A percentile compares a stretch with the other conserved stretches of the same genome.
These are phyloP conservation scores for Danaus melanippus DNA, from an alignment of 1,140 invertebrate species.

Conservation along the genomic window DNA sequence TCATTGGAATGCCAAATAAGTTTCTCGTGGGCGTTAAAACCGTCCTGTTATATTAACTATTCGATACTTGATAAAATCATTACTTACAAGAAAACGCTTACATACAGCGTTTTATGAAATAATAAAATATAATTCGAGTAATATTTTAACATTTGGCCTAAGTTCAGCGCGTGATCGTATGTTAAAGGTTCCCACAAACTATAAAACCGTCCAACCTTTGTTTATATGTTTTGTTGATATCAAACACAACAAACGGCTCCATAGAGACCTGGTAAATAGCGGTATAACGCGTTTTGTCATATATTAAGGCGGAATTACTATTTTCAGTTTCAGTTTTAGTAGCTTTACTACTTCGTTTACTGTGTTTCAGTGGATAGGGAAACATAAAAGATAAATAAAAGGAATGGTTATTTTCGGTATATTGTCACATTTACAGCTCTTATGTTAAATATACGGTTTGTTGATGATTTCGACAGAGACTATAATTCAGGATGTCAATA, in stretches of 20 bases:
- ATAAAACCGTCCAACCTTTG: conserved; percentile 12
- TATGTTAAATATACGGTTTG: conserved; percentile 1
- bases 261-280: conserved; percentile 27
- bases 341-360: conserved; percentile 14
- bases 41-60: too few species aligned
- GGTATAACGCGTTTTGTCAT: conserved; percentile 24
- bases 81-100: too few species aligned
- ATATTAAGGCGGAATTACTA: conserved; percentile 35
- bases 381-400: conserved; percentile 18
- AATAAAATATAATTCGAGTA: too few species aligned
- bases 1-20: too few species aligned
- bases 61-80: too few species aligned
- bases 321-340: conserved; percentile 33
- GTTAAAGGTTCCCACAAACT: conserved; percentile 6
- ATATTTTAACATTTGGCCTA: too few species aligned
- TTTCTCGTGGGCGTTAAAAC: too few species aligned
- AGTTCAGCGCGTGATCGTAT: conserved; percentile 6
- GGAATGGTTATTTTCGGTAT: conserved; percentile 8
- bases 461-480: not conserved
- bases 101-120: too few species aligned
- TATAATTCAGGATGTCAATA: conserved; percentile 1
- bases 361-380: conserved; percentile 15
- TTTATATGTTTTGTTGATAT: conserved; percentile 20
- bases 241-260: conserved; percentile 23
- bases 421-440: conserved; percentile 6